These are phyloP conservation scores for Thaumetopoea pityocampa DNA, from an alignment of 1,140 invertebrate species.

Conservation along the genomic window DNA sequence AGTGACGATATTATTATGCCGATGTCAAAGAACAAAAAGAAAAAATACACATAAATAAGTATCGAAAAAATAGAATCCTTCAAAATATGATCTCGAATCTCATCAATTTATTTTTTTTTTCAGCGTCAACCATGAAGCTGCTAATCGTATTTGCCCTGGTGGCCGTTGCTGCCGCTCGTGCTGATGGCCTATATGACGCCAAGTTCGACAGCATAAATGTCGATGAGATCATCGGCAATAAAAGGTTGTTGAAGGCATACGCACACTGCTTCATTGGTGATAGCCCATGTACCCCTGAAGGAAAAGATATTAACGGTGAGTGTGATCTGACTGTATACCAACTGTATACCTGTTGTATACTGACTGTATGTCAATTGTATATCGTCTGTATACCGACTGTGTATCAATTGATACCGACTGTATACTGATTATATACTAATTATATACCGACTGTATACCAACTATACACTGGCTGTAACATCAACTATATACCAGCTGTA, in stretches of 20 bases:
- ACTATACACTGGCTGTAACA: no score
- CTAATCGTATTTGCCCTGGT: constrained; percentile 27
- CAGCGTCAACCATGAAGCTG: constrained; percentile 30
- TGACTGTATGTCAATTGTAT: background rate
- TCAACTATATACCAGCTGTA: no score
- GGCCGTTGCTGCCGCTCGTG: constrained; percentile 27
- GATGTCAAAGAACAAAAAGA: no score
- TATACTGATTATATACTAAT: no score
- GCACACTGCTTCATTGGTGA: constrained; percentile 79
- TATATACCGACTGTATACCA: no score
- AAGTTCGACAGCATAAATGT: constrained; percentile 79
- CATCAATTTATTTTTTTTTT: background rate
- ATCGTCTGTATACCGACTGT: no score
- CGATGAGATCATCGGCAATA: constrained; percentile 78
- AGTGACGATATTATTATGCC: no score
- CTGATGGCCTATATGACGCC: constrained; percentile 25
- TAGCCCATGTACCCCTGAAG: constrained; percentile 82
- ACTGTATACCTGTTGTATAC: background rate
- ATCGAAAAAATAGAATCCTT: no score
- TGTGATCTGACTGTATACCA: background rate
- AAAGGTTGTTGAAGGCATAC: constrained; percentile 79
- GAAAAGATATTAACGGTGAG: constrained; percentile 82
- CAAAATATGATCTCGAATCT: no score
- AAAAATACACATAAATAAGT: no score
- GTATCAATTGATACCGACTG: no score